Conservation (phyloP, 1,140 invertebrate species). For the Ips typographus region DNA sequence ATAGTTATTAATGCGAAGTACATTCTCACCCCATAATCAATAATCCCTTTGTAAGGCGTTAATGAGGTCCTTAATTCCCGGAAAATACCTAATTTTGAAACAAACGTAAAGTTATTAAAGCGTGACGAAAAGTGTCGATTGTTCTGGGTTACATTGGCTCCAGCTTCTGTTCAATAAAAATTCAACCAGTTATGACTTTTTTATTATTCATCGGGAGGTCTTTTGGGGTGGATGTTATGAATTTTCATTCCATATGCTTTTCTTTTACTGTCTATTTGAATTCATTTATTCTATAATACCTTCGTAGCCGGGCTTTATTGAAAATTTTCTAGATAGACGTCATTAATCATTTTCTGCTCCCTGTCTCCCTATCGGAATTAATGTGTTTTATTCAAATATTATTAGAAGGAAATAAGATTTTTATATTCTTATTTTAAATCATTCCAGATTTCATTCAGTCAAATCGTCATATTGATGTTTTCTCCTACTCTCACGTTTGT, state of each 20-base stretch:
- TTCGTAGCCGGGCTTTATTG: conserved; percentile 25
- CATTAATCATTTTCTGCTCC: conserved; percentile 25
- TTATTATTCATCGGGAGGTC: conserved; percentile 30
- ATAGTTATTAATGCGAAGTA: background rate
- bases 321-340: conserved; percentile 28
- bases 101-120: conserved; percentile 8
- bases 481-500: background rate
- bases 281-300: conserved; percentile 32
- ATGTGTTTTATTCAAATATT: conserved; percentile 29
- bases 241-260: conserved; percentile 32
- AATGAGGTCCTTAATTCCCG: background rate
- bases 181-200: conserved; percentile 28
- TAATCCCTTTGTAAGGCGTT: background rate
- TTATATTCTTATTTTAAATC: conserved; percentile 5
- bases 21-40: background rate
- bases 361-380: conserved; percentile 23
- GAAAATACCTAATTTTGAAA: background rate
- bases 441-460: background rate
- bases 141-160: background rate
- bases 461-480: background rate
- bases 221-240: conserved; percentile 27
- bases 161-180: conserved; percentile 22
- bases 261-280: conserved; percentile 34
- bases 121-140: background rate
- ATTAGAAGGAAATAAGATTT: conserved; percentile 16